Percentiles rank a stretch among this genome's conserved stretches.
Evolutionary conservation across 2,113 vertebrate genomes (phyloP).

Genomic region (Oxyura jamaicensis): DNA sequence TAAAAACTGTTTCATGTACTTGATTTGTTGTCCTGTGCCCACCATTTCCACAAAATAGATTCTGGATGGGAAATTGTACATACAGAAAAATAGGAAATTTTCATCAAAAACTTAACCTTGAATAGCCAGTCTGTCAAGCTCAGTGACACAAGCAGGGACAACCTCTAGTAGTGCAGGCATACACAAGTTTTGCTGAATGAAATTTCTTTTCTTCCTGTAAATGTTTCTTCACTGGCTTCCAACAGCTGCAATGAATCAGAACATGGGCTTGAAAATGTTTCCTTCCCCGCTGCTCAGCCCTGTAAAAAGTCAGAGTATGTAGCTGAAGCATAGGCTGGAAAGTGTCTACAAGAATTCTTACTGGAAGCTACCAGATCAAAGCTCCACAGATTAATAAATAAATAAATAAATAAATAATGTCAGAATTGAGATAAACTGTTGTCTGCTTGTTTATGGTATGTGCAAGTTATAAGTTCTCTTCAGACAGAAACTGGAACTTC

Average conservation of each 20-base stretch:
- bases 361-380: neutral
- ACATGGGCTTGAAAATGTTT: rapidly evolving
- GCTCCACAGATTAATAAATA: neutral
- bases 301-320: neutral
- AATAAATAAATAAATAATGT: neutral
- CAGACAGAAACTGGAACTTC: neutral
- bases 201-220: neutral
- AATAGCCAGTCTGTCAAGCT: neutral
- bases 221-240: neutral
- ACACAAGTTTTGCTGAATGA: neutral
- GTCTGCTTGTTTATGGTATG: neutral
- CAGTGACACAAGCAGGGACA: neutral
- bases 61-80: neutral
- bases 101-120: neutral
- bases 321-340: neutral
- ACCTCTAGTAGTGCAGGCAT: neutral
- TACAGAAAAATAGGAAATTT: neutral
- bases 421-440: neutral
- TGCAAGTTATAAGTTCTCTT: neutral
- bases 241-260: neutral
- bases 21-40: neutral
- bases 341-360: neutral
- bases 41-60: neutral
- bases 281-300: neutral
- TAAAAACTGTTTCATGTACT: neutral